phyloP scores from a whole-genome alignment of 53 echinoderm and acorn worm species.

The Temnopleurus reevesii region DNA sequence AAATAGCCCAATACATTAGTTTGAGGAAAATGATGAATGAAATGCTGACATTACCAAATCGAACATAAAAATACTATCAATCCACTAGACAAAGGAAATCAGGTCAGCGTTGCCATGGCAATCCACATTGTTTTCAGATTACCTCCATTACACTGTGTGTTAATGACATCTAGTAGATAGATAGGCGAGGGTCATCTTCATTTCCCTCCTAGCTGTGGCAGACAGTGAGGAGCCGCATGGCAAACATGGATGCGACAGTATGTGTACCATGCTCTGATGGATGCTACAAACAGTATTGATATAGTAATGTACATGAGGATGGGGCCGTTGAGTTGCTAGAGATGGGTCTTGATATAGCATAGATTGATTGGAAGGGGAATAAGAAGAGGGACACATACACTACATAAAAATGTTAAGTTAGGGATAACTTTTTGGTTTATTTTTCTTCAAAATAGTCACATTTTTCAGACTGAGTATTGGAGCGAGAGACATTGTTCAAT shows the following conservation, averaged over 20 bases:
- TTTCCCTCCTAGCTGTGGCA: slow-evolving; percentile 3
- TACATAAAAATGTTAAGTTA: too few species aligned
- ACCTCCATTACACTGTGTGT: slow-evolving; percentile 11
- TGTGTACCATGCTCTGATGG: not conserved
- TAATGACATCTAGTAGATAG: not conserved
- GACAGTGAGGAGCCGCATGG: slow-evolving; percentile 41
- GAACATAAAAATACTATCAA: not conserved
- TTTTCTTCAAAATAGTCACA: too few species aligned
- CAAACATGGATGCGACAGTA: slow-evolving; percentile 12
- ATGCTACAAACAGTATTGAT: not conserved
- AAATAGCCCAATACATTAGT: not conserved
- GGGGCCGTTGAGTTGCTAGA: not conserved
- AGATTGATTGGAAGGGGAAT: not conserved
- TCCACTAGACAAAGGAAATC: not conserved
- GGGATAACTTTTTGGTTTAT: too few species aligned
- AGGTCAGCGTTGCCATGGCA: not conserved
- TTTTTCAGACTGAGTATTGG: too few species aligned
- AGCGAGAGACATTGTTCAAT: too few species aligned
- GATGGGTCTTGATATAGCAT: too few species aligned
- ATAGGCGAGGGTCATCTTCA: slow-evolving; percentile 32
- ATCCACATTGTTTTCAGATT: slow-evolving; percentile 13
- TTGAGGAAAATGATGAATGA: not conserved
- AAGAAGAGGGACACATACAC: not conserved
- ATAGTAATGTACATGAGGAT: not conserved
- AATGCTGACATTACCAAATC: not conserved